Conservation (phyloP, 2,797 vertebrate species). For the Poeciliopsis infans region DNA sequence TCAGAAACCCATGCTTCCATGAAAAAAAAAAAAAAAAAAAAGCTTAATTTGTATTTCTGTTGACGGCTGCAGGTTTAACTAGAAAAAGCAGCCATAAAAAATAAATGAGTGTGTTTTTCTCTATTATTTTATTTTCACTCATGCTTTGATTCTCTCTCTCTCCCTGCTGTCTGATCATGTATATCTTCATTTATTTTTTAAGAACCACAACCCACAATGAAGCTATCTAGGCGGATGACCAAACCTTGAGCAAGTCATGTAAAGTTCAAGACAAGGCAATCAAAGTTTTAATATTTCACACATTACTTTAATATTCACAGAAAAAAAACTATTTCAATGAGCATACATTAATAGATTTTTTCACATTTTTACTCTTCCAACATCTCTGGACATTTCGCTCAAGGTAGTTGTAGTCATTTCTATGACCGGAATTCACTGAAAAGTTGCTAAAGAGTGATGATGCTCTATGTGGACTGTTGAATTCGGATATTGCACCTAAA, state of each 20-base stretch:
- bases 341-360: not conserved
- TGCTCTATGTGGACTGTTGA: not conserved
- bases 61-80: conserved; percentile 52
- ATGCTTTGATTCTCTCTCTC: conserved; percentile 42
- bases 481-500: not conserved
- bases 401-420: not conserved
- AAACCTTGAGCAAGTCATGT: conserved; percentile 9
- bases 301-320: conserved; percentile 4
- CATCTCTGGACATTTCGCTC: no score
- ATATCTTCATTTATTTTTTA: conserved; percentile 47
- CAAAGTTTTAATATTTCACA: conserved; percentile 25
- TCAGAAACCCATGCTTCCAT: conserved; percentile 48
- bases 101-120: conserved; percentile 64
- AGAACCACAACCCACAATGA: conserved; percentile 4
- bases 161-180: conserved; percentile 53
- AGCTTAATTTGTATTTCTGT: conserved; percentile 5
- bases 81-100: conserved; percentile 66
- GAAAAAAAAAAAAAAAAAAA: conserved; percentile 9
- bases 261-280: conserved; percentile 18
- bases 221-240: conserved; percentile 10
- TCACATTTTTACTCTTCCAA: not conserved
- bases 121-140: conserved; percentile 31
- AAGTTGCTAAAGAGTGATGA: not conserved
- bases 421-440: not conserved
- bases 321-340: not conserved